phyloP scores from a whole-genome alignment of 2,113 vertebrate species.

The Talpa occidentalis region DNA sequence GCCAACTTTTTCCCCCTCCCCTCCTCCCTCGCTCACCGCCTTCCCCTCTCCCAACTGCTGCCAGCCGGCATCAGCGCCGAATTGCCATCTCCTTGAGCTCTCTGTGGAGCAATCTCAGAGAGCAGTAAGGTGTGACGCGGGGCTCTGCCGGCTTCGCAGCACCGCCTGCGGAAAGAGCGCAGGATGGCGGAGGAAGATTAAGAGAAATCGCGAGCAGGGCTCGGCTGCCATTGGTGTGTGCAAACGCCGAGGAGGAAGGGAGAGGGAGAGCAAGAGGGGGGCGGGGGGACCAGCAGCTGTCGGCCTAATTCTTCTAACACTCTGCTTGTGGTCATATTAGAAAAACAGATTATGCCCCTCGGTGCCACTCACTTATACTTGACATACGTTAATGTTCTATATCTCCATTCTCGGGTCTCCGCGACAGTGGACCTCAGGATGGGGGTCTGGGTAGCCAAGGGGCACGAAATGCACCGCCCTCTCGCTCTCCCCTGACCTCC shows the following conservation, averaged over 20 bases:
- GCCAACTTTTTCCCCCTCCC: slow-evolving; percentile 85
- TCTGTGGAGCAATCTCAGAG: slow-evolving; percentile 98
- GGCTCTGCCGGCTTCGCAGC: slow-evolving; percentile 94
- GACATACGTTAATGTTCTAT: slow-evolving; percentile 95
- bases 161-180: slow-evolving; percentile 91
- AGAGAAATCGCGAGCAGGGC: slow-evolving; percentile 82
- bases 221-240: slow-evolving; percentile 83
- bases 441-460: background rate
- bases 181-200: slow-evolving; percentile 90
- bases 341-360: slow-evolving; percentile 95
- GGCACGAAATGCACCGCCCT: background rate
- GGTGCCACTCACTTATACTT: slow-evolving; percentile 92
- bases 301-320: slow-evolving; percentile 97
- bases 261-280: slow-evolving; percentile 77
- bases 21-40: slow-evolving; percentile 82
- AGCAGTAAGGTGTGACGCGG: slow-evolving; percentile 97
- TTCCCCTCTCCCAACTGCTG: slow-evolving; percentile 90
- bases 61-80: slow-evolving; percentile 91
- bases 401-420: slow-evolving; percentile 90
- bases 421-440: slow-evolving; percentile 27
- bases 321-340: slow-evolving; percentile 98
- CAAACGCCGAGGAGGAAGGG: slow-evolving; percentile 88
- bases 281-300: slow-evolving; percentile 93
- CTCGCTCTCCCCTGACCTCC: slow-evolving; percentile 26
- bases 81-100: slow-evolving; percentile 89